These are phyloP conservation scores for Scelioninae gen. 1 DNA, from an alignment of 2,888 invertebrate species.

Conservation along the genomic window DNA sequence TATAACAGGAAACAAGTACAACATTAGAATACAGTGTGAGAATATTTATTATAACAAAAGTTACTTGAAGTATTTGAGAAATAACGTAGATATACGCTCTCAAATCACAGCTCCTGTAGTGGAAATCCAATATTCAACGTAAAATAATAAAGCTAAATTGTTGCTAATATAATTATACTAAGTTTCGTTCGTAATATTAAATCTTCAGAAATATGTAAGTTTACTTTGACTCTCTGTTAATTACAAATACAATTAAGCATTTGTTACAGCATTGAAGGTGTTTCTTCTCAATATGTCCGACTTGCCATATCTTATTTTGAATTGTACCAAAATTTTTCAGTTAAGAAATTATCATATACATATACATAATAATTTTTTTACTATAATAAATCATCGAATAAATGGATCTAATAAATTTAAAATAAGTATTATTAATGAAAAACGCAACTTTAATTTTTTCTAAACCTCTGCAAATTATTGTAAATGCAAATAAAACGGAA, in stretches of 20 bases:
- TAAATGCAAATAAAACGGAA: too few relatives aligned
- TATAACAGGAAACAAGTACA: too few relatives aligned
- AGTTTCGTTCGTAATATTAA: neutral
- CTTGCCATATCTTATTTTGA: neutral
- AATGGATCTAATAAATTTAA: too few relatives aligned
- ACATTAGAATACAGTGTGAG: too few relatives aligned
- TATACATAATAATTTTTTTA: too few relatives aligned
- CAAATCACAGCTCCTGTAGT: neutral
- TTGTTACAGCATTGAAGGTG: conserved; percentile 32
- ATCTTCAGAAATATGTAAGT: conserved; percentile 8
- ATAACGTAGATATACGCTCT: conserved; percentile 2
- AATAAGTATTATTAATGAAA: too few relatives aligned
- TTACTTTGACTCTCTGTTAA: conserved; percentile 17
- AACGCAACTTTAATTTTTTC: too few relatives aligned
- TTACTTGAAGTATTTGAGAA: neutral
- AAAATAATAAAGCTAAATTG: neutral
- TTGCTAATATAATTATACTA: neutral
- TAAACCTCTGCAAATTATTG: too few relatives aligned
- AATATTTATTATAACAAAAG: neutral
- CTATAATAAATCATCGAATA: too few relatives aligned
- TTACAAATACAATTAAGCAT: conserved; percentile 38
- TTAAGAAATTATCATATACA: too few relatives aligned
- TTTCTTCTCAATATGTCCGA: conserved; percentile 9
- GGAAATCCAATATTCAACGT: neutral
- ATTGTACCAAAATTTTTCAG: neutral